Base-by-base conservation (phyloP, 2,113 vertebrate species). In the Mesoclemmys tuberculata region DNA sequence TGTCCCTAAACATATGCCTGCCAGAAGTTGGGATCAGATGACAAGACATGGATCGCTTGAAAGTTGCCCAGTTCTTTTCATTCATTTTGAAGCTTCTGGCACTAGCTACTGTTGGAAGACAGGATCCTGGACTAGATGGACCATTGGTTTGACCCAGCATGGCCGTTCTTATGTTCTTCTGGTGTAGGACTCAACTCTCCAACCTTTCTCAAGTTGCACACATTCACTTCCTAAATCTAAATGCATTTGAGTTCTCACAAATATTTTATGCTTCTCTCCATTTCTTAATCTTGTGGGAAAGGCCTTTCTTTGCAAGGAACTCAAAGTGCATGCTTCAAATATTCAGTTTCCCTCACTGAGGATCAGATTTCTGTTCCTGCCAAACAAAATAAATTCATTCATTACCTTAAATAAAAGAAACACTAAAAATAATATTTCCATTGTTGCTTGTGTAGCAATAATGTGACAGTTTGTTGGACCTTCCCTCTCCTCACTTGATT, bases 391-490 rank as follows among this genome's bases (percentile, higher is more conserved):
- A 93, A 13, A 86, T 13, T 31, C 19, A 56, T 86, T 88, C 82
- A 79, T 91, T 90, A 90, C 61, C 41, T 89, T 68, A 86, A 95
- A 91, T 88, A 91, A 92, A 90, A 41, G 46, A 93, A 95, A 87
- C 35, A 68, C 81, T 91, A 86, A 44, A 87, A 90, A 29, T 54
- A 81, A 84, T 24, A 14, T 79, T 52, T 85, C 48, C 82, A n/a
- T 41, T 16, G 44, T 44, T 1, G 3, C 35, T 13, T 61, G 85
- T 97, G 77, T 82, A 90, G 82, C 90, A 93, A 10, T 80, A 91
- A 80, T 80, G 26, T 44, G 68, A 82, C n/a, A 93, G 82, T 77
- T 8, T 0, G 75, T 90, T 91, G 85, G 80, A 75, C 61, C 75
- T 27, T 5, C 0, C 18, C 35, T 8, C 18, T 5, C n/a, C 35